Conservation (phyloP, 1,140 invertebrate genomes). For the Drosophila orosa region DNA sequence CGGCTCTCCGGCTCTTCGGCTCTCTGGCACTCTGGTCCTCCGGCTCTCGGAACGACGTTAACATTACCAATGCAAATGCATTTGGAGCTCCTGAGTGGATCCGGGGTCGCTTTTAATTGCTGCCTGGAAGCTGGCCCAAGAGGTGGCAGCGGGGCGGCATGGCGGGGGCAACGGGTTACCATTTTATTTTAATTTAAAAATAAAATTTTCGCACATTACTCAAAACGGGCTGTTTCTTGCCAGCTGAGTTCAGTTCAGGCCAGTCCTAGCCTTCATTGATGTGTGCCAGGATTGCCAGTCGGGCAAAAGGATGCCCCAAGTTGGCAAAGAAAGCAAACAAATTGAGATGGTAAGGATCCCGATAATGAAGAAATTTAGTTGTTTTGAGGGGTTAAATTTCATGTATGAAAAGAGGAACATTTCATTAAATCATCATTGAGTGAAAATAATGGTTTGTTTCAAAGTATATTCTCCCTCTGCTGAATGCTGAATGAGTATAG, state of each 20-base stretch:
- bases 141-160: not conserved
- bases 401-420: too few species aligned
- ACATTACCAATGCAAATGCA: constrained; percentile 79
- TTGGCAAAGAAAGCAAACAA: constrained; percentile 1
- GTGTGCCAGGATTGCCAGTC: constrained; percentile 9
- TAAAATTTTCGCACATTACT: constrained; percentile 65
- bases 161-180: constrained; percentile 3
- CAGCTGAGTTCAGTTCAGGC: constrained; percentile 5
- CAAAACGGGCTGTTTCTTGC: constrained; percentile 44
- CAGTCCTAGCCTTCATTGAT: constrained; percentile 30
- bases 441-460: too few species aligned
- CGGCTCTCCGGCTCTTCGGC: not conserved
- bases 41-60: constrained; percentile 35
- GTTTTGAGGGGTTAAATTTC: not conserved
- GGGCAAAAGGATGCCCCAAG: not conserved
- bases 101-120: constrained; percentile 56
- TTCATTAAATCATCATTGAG: too few species aligned
- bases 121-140: constrained; percentile 10
- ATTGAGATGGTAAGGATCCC: not conserved
- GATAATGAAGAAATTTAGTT: not conserved
- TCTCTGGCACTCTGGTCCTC: not conserved
- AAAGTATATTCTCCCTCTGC: too few species aligned
- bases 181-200: constrained; percentile 71
- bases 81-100: constrained; percentile 42
- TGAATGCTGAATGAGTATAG: too few species aligned